phyloP scores from a whole-genome alignment of 2,888 invertebrate genomes.

The Ophonus ardosiacus region DNA sequence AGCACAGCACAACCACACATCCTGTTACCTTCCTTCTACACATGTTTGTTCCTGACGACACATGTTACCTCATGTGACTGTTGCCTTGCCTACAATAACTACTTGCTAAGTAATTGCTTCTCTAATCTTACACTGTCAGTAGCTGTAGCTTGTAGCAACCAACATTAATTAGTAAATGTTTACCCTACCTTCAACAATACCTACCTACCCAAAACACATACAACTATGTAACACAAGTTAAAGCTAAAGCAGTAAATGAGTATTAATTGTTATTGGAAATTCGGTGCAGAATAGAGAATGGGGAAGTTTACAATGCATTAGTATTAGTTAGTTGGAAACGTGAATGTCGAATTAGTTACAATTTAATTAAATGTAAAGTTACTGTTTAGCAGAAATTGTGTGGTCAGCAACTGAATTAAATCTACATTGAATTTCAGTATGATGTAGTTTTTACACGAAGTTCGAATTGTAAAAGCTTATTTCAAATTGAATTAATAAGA shows the following conservation, averaged over 20 bases:
- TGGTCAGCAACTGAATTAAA: not conserved
- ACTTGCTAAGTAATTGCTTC: slow-evolving; percentile 29
- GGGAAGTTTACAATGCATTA: not conserved
- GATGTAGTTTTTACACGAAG: not conserved
- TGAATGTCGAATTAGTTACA: not conserved
- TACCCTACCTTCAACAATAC: slow-evolving; percentile 6
- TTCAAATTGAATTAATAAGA: not conserved
- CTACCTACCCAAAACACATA: slow-evolving; percentile 10
- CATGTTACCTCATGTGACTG: slow-evolving; percentile 6
- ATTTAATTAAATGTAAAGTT: not conserved
- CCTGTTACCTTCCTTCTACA: not conserved
- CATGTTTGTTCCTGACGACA: slow-evolving; percentile 7
- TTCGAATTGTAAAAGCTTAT: not conserved
- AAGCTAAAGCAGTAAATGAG: slow-evolving; percentile 18
- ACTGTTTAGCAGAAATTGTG: not conserved
- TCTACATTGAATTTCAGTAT: not conserved
- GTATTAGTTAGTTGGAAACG: not conserved
- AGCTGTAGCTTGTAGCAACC: not conserved
- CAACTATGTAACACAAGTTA: not conserved
- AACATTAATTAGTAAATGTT: slow-evolving; percentile 51
- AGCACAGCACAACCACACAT: not conserved
- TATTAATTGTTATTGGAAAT: slow-evolving; percentile 34
- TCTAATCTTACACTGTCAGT: slow-evolving; percentile 47
- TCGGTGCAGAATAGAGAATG: not conserved
- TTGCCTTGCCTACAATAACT: not conserved